Percentiles rank a stretch among this genome's conserved stretches.
Evolutionary conservation across 35 echinoderm and acorn worm species (phyloP).

Genomic region (Diadema setosum): DNA sequence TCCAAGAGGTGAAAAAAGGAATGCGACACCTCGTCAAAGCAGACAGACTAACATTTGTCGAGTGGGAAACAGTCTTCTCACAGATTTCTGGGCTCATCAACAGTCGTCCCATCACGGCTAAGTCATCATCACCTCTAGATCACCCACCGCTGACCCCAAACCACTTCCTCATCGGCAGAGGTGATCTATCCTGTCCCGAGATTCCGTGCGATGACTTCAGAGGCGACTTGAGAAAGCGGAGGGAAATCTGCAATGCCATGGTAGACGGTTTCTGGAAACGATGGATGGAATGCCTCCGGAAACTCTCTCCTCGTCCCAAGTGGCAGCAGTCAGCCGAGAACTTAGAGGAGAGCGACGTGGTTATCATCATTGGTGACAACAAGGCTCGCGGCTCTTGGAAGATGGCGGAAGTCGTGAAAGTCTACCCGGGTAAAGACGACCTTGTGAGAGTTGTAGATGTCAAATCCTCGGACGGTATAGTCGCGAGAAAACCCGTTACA

Average conservation of each 20-base stretch:
- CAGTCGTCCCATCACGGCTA: conserved; percentile 12
- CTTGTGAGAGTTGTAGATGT: conserved; percentile 72
- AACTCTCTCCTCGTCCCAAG: not conserved
- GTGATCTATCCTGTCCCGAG: not conserved
- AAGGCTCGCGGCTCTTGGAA: conserved; percentile 32
- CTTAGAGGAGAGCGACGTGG: too few species aligned
- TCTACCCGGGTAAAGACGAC: conserved; percentile 56
- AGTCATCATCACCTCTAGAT: conserved; percentile 31
- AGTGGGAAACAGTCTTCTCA: conserved; percentile 29
- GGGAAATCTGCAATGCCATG: too few species aligned
- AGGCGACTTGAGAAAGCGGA: too few species aligned
- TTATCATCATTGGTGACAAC: too few species aligned
- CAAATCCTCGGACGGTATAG: not conserved
- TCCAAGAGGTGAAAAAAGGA: too few species aligned
- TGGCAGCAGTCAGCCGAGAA: not conserved
- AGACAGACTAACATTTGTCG: conserved; percentile 33
- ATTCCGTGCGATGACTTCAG: too few species aligned
- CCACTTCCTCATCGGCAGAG: conserved; percentile 31
- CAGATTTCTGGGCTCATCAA: too few species aligned
- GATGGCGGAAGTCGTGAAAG: conserved; percentile 48
- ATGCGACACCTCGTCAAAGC: too few species aligned
- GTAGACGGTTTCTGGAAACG: too few species aligned
- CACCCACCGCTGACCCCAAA: conserved; percentile 26
- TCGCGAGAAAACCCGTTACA: conserved; percentile 47
- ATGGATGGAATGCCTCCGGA: too few species aligned